phyloP scores from a whole-genome alignment of 2,888 invertebrate genomes.

The Petrophora chlorosata region DNA sequence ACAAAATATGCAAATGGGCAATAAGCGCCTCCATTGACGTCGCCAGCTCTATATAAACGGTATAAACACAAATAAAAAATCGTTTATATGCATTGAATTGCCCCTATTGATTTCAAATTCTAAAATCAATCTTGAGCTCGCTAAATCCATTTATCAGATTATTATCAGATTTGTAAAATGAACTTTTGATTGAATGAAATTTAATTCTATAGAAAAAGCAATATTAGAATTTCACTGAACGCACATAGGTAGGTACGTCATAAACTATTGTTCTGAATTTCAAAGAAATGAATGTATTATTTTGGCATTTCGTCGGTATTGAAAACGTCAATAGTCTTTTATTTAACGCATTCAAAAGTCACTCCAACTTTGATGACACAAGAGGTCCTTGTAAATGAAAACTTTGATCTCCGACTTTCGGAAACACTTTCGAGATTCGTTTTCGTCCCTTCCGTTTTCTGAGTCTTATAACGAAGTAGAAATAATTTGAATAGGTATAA shows the following conservation, averaged over 20 bases:
- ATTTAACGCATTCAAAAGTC: conserved; percentile 13
- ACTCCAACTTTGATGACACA: conserved; percentile 25
- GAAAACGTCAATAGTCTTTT: conserved; percentile 30
- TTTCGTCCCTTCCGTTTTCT: conserved; percentile 3
- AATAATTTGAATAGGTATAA: too few species aligned
- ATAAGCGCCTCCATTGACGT: conserved; percentile 17
- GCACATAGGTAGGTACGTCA: conserved; percentile 10
- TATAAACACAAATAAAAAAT: background rate
- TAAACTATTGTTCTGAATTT: conserved; percentile 31
- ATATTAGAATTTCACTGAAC: background rate
- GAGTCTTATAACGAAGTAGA: too few species aligned
- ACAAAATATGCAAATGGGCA: conserved; percentile 26
- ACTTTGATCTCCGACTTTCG: conserved; percentile 25
- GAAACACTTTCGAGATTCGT: conserved; percentile 6
- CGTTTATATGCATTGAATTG: too few species aligned
- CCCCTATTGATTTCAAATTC: too few species aligned
- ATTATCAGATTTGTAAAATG: too few species aligned
- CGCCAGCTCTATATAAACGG: conserved; percentile 2
- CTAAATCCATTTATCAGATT: too few species aligned
- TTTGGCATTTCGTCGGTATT: conserved; percentile 11
- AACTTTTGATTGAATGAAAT: too few species aligned
- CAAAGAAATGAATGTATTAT: conserved; percentile 30
- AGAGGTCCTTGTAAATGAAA: conserved; percentile 20
- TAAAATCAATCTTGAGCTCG: too few species aligned
- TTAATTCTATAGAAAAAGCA: too few species aligned